Conservation (phyloP, 2,797 vertebrate species). For the Smutsia temminckii region DNA sequence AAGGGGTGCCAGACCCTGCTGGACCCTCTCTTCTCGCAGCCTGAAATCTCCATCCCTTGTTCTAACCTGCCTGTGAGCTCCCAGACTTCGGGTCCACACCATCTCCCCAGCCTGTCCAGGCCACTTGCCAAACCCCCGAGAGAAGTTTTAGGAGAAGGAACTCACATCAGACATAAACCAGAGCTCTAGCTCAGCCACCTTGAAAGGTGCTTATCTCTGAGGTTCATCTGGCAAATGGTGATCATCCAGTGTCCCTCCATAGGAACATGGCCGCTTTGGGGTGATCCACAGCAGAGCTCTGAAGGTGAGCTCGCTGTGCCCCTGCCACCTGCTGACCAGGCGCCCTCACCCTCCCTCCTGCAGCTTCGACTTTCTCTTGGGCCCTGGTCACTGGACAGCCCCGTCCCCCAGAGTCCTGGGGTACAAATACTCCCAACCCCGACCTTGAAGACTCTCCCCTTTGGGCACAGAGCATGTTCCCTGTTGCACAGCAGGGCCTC, state of each 20-base stretch:
- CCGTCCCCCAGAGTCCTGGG: background rate
- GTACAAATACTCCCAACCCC: background rate
- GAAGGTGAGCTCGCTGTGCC: background rate
- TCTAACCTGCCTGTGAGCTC: background rate
- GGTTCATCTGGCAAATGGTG: background rate
- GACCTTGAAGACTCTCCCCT: background rate
- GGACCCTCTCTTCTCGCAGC: background rate
- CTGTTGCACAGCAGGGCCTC: background rate
- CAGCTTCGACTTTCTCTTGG: background rate
- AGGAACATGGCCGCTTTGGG: background rate
- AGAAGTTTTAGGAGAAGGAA: background rate
- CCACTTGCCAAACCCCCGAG: rapidly evolving
- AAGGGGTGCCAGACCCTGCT: background rate
- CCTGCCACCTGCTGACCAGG: rapidly evolving
- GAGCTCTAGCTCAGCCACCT: background rate
- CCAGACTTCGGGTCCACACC: background rate
- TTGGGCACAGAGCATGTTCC: background rate
- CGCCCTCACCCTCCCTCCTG: background rate
- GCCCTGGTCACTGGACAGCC: background rate
- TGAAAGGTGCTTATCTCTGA: background rate
- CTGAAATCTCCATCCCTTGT: rapidly evolving
- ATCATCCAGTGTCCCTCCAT: too few species aligned
- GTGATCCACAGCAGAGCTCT: background rate
- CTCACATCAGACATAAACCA: background rate
- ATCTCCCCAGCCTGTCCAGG: background rate